Base-by-base conservation (phyloP, 2,888 invertebrate species). In the Macrosiphum euphorbiae region DNA sequence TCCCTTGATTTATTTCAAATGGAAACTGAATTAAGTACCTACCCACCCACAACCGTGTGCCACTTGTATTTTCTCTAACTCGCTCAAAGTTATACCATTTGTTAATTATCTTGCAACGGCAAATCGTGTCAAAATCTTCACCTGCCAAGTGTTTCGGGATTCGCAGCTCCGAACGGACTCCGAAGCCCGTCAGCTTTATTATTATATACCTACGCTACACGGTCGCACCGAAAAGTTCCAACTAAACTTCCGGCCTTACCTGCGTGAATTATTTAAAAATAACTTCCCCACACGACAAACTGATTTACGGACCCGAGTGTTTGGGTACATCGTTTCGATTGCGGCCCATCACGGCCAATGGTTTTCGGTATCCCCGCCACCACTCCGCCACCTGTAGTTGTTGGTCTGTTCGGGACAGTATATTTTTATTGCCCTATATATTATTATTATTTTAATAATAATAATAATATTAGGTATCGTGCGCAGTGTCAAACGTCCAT, bases 101-200 rank as follows among this genome's bases (percentile, higher is more conserved):
- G 86, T 92, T 92, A 92, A 92, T 92, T 92, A 86, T 92, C 61
- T 92, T 47, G 61, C 86, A 26, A 35, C 61, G 35, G 61, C 86
- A 87, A 85, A 92, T 61, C 58, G 86, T 61, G 86, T 92, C 92
- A 86, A 92, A 78, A 24, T 86, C 50, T 91, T 92, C 92, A 58
- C 86, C 92, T 86, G 13, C 41, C 47, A 58, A 24, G 67, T 28
- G 35, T 90, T 90, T 90, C 47, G 90, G 78, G 78, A 78, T 90
- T 26, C 35, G 90, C 26, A 78, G 50, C 26, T 90, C 78, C 90
- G 28, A 52, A 52, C 35, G 78, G 78, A 90, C 47, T 89, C 20
- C 78, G 20, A 47, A 47, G 35, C 28, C 89, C 44, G 89, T 89
- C 89, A 44, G 58, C n/a, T 78, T 50, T 90, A 41, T 2, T 44